Evolutionary conservation across 2,797 vertebrate species (phyloP), one percentile per base, ranked within the genome.

Genomic region (Helarctos malayanus): DNA sequence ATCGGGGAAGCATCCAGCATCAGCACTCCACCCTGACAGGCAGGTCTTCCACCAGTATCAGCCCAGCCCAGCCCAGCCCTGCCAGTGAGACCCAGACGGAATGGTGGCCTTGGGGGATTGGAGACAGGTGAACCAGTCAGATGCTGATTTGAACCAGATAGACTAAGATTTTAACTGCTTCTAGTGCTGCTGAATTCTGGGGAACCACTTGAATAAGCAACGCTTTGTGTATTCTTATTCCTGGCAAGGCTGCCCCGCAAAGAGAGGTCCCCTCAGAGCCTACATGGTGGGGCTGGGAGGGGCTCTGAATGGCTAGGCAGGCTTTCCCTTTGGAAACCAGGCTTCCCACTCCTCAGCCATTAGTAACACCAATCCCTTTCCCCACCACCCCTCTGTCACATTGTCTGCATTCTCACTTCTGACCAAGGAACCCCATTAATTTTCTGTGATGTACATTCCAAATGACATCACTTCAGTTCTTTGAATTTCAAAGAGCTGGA

Each of bases 401-500:
- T 75, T 94, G 86, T 96, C 91, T 95, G 21, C 12, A 1, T 23
- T 65, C 85, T 97, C 94, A 45, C 93, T 94, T 95, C 94, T 97
- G 97, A 97, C 96, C 80, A 82, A 97, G 56, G 91, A 95, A 81
- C 69, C 86, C 97, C 93, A 98, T 97, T 97, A 87, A 93, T 98
- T 95, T 96, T 94, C 96, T 86, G 56, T 86, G 96, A 92, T 84
- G 88, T 65, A 80, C 87, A 76, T 87, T 75, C 89, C 97, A 93
- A 93, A 95, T 97, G 97, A 97, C 97, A 93, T 97, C 98, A 97
- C 94, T 75, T 82, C 32, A 1, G 86, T 80, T 78, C 97, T 97
- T 96, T 98, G 96, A 94, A 97, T 96, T 97, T 96, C 97, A 98
- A 96, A 96, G 65, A 87, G 52, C 93, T 32, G 63, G 95, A 96